Evolutionary conservation across 2,113 vertebrate species (phyloP).

Genomic region (Tyrannus savana): DNA sequence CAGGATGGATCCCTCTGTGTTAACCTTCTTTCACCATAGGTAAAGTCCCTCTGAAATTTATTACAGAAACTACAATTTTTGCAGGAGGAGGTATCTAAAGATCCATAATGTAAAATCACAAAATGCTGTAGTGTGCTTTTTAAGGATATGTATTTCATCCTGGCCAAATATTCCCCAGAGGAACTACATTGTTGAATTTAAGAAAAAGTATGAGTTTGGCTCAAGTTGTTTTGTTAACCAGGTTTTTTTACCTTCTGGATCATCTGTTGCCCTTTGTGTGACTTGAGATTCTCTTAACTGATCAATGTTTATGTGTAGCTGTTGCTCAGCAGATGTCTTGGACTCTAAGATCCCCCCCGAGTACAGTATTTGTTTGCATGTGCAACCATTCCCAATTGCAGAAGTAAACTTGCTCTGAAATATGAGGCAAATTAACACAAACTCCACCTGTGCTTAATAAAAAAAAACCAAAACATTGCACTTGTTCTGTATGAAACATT

Average conservation of each 20-base stretch:
- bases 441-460: background rate
- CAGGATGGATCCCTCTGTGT: background rate
- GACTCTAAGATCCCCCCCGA: background rate
- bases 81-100: background rate
- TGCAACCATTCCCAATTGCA: background rate
- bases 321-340: slow-evolving; percentile 24
- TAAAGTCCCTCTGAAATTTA: background rate
- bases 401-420: background rate
- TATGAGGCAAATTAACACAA: background rate
- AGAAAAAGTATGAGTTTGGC: background rate
- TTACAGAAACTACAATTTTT: background rate
- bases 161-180: background rate
- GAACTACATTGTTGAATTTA: background rate
- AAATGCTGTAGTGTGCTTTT: background rate
- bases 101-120: background rate
- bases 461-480: background rate
- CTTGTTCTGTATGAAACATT: background rate
- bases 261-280: slow-evolving; percentile 11
- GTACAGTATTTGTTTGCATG: background rate
- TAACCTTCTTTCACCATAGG: background rate
- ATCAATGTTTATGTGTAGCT: slow-evolving; percentile 36
- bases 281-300: slow-evolving; percentile 1
- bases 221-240: background rate
- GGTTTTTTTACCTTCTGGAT: background rate
- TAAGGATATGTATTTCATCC: background rate